These are phyloP conservation scores for Cremastinae sp. DNA, from an alignment of 2,888 invertebrate species.

Conservation along the genomic window DNA sequence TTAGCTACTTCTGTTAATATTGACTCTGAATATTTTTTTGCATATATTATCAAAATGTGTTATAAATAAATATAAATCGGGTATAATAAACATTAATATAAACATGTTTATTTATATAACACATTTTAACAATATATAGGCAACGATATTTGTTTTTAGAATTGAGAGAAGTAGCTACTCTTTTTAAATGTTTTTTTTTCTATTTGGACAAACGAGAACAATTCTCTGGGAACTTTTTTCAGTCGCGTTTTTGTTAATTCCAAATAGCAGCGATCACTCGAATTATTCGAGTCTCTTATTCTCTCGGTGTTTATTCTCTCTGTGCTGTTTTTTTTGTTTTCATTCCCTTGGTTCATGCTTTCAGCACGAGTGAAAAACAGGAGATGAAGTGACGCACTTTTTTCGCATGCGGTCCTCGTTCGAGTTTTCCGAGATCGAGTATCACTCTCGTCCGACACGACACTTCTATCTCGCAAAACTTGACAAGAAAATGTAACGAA, in stretches of 20 bases:
- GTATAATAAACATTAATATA: no score
- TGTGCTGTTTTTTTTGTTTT: constrained; percentile 13
- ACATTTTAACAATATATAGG: no score
- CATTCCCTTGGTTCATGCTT: not conserved
- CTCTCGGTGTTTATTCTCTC: constrained; percentile 4
- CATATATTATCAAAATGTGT: no score
- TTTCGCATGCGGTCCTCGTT: constrained; percentile 11
- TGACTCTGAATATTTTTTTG: no score
- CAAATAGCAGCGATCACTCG: constrained; percentile 24
- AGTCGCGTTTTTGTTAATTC: constrained; percentile 22
- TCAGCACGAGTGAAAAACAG: constrained; percentile 9
- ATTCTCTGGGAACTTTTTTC: constrained; percentile 26
- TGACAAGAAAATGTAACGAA: constrained; percentile 2
- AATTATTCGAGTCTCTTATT: constrained; percentile 14
- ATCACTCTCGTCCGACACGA: constrained; percentile 6
- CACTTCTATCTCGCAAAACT: not conserved
- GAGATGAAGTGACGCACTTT: constrained; percentile 15
- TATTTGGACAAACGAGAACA: not conserved
- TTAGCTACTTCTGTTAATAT: no score
- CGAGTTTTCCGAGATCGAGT: constrained; percentile 4
- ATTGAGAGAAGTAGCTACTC: not conserved
- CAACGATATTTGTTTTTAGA: no score
- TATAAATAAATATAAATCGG: no score
- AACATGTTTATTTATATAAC: no score
- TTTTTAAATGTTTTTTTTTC: not conserved